Evolutionary conservation across 2,113 vertebrate species (phyloP), one percentile per base, ranked within the genome.

Genomic region (Silurus meridionalis): DNA sequence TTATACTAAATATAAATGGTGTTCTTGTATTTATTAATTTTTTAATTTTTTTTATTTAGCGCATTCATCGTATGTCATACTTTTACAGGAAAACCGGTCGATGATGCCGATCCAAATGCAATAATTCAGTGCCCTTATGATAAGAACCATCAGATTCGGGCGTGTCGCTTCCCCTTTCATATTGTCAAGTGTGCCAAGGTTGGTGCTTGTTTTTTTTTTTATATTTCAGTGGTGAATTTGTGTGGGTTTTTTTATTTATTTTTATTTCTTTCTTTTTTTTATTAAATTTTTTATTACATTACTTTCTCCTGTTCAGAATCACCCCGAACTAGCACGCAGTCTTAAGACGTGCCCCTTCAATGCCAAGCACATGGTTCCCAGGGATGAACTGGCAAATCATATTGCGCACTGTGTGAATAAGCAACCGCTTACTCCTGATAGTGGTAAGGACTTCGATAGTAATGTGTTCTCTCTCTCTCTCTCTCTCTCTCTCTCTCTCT

Each of bases 171-270:
- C 89, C 96, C 97, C 0, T 99, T 97, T 89, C 98, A 99, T 89
- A 89, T 98, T 2, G 93, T 98, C 5, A 99, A 99, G 92, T 99
- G 98, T 88, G 94, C 89, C 78, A 97, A 97, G 96, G 97, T 98
- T 17, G 5, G 86, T 61, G 25, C 48, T 74, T 3, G 23, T 17
- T 5, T 28, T 19, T 46, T 5, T 7, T 28, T 19, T 46, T 5
- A 7, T 19, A 14, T 0, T 9, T 28, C n/a, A 67, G 15, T 57
- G 1, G 53, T 55, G 37, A 37, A 37, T 37, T 37, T 37, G 37
- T 37, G 37, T 37, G 37, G 37, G n/a, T 57, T 5, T 13, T 37
- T 25, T 46, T 0, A 2, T n/a, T n/a, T n/a, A n/a, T n/a, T n/a
- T n/a, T n/a, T n/a, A n/a, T n/a, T n/a, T n/a, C n/a, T n/a, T n/a